Evolutionary conservation across 2,888 invertebrate species (phyloP).

Genomic region (Lacanobia oleracea): DNA sequence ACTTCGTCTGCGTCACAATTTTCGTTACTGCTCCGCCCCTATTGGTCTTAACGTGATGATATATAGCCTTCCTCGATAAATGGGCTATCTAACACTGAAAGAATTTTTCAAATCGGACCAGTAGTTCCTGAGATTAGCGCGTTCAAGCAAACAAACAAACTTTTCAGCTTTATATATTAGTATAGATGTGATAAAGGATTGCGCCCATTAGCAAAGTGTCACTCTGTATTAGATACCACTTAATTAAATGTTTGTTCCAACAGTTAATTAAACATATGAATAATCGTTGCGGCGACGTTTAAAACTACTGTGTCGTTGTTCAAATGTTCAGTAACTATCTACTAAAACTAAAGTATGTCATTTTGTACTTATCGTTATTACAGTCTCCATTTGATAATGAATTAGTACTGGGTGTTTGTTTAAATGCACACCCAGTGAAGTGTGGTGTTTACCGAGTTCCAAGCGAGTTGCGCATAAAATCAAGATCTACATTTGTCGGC

Average conservation of each 20-base stretch:
- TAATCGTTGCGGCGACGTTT: conserved; percentile 22
- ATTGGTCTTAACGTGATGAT: too few species aligned
- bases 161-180: too few species aligned
- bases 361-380: conserved; percentile 1
- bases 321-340: conserved; percentile 7
- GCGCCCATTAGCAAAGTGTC: conserved; percentile 26
- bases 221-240: conserved; percentile 23
- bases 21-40: too few species aligned
- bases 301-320: conserved; percentile 33
- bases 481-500: not conserved
- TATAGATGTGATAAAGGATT: conserved; percentile 36
- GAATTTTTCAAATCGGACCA: too few species aligned
- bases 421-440: not conserved
- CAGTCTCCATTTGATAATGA: not conserved
- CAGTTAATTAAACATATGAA: conserved; percentile 51
- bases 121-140: too few species aligned
- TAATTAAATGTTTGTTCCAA: conserved; percentile 44
- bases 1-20: too few species aligned
- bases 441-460: not conserved
- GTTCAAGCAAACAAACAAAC: too few species aligned
- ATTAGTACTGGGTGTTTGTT: not conserved
- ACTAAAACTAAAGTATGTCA: conserved; percentile 3
- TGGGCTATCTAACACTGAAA: too few species aligned
- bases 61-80: too few species aligned
- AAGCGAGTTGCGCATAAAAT: not conserved